Conservation (phyloP, 1,140 invertebrate genomes). For the Oryzaephilus surinamensis region DNA sequence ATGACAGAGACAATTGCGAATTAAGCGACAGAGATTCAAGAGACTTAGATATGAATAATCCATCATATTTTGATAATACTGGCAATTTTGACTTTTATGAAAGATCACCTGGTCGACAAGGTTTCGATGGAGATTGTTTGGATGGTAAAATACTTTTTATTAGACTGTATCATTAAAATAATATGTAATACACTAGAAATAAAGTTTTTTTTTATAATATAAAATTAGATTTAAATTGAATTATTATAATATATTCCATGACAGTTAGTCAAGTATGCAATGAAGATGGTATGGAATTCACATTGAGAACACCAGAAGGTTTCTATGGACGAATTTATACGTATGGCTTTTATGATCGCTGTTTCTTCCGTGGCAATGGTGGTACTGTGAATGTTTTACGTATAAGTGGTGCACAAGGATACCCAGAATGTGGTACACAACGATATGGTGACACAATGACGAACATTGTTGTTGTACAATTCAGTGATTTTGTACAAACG, state of each 20-base stretch:
- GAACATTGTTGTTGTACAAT: conserved; percentile 89
- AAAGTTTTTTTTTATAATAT: neutral
- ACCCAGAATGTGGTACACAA: conserved; percentile 84
- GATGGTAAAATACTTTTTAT: conserved; percentile 50
- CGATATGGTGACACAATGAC: conserved; percentile 87
- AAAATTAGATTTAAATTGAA: conserved; percentile 8
- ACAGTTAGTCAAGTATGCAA: conserved; percentile 82
- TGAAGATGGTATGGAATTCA: conserved; percentile 90
- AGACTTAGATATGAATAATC: conserved; percentile 73
- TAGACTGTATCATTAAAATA: conserved; percentile 2
- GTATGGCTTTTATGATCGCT: conserved; percentile 82
- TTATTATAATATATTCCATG: conserved; percentile 10
- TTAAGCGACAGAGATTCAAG: conserved; percentile 75
- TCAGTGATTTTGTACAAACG: conserved; percentile 86
- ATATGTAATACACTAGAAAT: neutral
- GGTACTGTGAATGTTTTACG: conserved; percentile 70
- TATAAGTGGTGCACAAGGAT: conserved; percentile 78
- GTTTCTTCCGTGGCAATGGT: conserved; percentile 83
- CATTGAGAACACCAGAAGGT: conserved; percentile 72
- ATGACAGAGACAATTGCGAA: conserved; percentile 76
- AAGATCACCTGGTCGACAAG: conserved; percentile 56
- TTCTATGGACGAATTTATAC: conserved; percentile 86
- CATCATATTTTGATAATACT: conserved; percentile 69
- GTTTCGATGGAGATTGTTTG: conserved; percentile 61
- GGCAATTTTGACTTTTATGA: conserved; percentile 84